Percentiles rank a stretch among this genome's conserved stretches.
phyloP scores from a whole-genome alignment of 2,797 vertebrate species.

The Centropyge bicolor region DNA sequence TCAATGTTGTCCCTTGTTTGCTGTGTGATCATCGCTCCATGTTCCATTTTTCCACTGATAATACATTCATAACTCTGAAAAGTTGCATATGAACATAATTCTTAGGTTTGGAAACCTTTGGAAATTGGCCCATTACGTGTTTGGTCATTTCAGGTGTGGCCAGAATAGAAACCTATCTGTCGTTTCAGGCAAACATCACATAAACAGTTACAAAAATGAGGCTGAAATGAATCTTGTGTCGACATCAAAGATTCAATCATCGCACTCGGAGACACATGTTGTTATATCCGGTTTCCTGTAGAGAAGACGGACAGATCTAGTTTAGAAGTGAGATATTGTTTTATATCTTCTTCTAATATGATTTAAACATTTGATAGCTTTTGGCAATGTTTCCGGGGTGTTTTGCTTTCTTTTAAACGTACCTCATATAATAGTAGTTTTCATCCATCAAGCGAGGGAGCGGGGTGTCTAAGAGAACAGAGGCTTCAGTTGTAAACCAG shows the following conservation, averaged over 20 bases:
- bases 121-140: not conserved
- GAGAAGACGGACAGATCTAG: not conserved
- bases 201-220: not conserved
- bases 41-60: not conserved
- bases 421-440: not conserved
- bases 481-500: not conserved
- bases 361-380: not conserved
- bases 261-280: not conserved
- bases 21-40: not conserved
- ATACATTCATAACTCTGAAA: not conserved
- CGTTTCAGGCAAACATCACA: not conserved
- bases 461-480: not conserved
- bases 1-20: not conserved
- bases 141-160: not conserved
- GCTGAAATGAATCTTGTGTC: not conserved
- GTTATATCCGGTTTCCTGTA: not conserved
- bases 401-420: slow-evolving; percentile 1
- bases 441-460: not conserved
- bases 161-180: not conserved
- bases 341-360: slow-evolving; percentile 10
- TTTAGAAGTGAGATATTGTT: not conserved
- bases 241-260: not conserved
- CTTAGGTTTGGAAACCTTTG: not conserved
- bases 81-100: not conserved
- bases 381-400: not conserved